phyloP scores from a whole-genome alignment of 2,113 vertebrate genomes.

The Leuciscus idus region DNA sequence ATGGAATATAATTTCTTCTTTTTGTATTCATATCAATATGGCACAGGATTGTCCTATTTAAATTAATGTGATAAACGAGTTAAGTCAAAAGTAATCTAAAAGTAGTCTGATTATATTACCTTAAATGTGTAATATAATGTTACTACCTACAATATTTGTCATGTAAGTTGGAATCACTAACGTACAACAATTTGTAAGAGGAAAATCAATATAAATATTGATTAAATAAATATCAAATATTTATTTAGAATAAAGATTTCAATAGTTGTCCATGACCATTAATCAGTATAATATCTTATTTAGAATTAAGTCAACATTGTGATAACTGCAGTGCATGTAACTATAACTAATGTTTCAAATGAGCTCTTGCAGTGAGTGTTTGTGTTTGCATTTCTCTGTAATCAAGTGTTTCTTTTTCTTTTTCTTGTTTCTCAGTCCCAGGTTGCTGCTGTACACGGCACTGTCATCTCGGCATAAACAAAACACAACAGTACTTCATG shows the following conservation, averaged over 20 bases:
- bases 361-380: background rate
- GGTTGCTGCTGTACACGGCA: conserved; percentile 20
- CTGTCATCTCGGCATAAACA: conserved; percentile 33
- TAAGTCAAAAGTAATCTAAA: too few relatives aligned
- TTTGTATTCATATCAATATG: too few relatives aligned
- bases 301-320: background rate
- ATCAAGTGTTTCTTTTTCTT: conserved; percentile 6
- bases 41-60: too few relatives aligned
- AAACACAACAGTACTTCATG: conserved; percentile 21
- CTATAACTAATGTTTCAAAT: background rate
- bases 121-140: too few relatives aligned
- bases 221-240: background rate
- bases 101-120: too few relatives aligned
- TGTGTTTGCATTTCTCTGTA: conserved; percentile 9
- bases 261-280: background rate
- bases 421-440: conserved; percentile 17
- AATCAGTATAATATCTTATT: background rate
- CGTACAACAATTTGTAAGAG: too few relatives aligned
- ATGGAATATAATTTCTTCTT: too few relatives aligned
- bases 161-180: too few relatives aligned
- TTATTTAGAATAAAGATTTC: background rate
- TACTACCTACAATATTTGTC: too few relatives aligned
- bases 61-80: too few relatives aligned
- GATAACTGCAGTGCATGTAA: background rate
- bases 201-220: too few relatives aligned